Conservation (phyloP, 23 tunicate species). For the Halocynthia aurantium region DNA sequence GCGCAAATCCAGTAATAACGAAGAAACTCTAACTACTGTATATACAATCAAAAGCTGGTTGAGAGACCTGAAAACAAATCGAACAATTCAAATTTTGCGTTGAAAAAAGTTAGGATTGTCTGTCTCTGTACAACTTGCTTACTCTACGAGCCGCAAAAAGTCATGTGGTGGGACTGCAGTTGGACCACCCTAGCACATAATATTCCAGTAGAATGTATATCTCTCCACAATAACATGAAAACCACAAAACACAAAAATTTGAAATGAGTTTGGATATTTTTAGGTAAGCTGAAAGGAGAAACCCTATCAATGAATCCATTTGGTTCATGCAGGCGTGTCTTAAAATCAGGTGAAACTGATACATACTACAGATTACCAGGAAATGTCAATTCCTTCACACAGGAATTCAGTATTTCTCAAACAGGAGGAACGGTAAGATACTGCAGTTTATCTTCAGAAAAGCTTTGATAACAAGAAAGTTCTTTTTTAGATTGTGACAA, state of each 20-base stretch:
- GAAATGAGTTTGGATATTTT: background rate
- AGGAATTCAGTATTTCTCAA: slow-evolving; percentile 33
- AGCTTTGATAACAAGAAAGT: background rate
- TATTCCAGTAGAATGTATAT: background rate
- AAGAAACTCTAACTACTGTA: too few relatives aligned
- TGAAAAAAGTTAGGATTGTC: too few relatives aligned
- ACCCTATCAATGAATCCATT: slow-evolving; percentile 67
- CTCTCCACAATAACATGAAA: background rate
- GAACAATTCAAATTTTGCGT: too few relatives aligned
- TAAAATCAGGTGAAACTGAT: slow-evolving; percentile 50
- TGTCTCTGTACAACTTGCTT: too few relatives aligned
- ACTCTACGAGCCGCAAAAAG: too few relatives aligned
- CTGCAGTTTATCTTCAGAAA: background rate
- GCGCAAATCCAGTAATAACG: too few relatives aligned
- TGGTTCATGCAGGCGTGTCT: slow-evolving; percentile 66
- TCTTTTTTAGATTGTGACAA: too few relatives aligned
- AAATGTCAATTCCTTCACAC: slow-evolving; percentile 69
- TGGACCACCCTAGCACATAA: too few relatives aligned
- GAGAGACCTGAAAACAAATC: too few relatives aligned
- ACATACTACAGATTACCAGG: slow-evolving; percentile 67
- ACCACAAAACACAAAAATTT: background rate
- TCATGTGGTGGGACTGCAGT: too few relatives aligned
- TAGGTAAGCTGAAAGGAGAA: slow-evolving; percentile 43
- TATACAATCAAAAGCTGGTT: too few relatives aligned
- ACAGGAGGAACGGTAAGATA: slow-evolving; percentile 28